Evolutionary conservation across 2,888 invertebrate genomes (phyloP).

Genomic region (Panorpa germanica): DNA sequence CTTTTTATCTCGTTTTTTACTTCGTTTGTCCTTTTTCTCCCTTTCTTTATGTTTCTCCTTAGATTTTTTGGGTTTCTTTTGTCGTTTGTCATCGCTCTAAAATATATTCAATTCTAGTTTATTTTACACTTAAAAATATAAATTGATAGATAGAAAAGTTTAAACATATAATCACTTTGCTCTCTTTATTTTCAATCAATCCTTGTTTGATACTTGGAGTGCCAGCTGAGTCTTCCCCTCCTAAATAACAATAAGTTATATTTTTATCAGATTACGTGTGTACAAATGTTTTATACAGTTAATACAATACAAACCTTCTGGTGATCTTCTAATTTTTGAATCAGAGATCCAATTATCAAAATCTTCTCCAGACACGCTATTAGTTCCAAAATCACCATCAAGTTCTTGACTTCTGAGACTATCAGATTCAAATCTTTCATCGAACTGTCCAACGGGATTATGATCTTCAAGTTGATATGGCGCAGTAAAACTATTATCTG

Average conservation of each 20-base stretch:
- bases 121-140: conserved; percentile 21
- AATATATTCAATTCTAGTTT: conserved; percentile 32
- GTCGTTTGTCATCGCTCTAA: conserved; percentile 21
- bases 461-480: too few species aligned
- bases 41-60: conserved; percentile 24
- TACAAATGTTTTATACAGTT: conserved; percentile 4
- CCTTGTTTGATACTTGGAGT: conserved; percentile 14
- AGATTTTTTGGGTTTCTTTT: conserved; percentile 15
- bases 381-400: too few species aligned
- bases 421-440: conserved; percentile 18
- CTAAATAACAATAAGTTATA: conserved; percentile 14
- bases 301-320: conserved; percentile 34
- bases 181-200: conserved; percentile 9
- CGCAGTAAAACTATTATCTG: too few species aligned
- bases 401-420: conserved; percentile 25
- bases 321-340: conserved; percentile 50
- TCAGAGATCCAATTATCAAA: conserved; percentile 46
- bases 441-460: conserved; percentile 15
- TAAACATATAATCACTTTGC: conserved; percentile 9
- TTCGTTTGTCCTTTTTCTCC: conserved; percentile 28
- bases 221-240: conserved; percentile 26
- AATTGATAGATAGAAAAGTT: conserved; percentile 9
- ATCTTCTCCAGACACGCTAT: conserved; percentile 25
- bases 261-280: conserved; percentile 5
- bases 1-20: conserved; percentile 27